Percentiles rank a stretch among this genome's conserved stretches.
phyloP scores from a whole-genome alignment of 1,140 invertebrate genomes.

The Diachasmimorpha longicaudata region DNA sequence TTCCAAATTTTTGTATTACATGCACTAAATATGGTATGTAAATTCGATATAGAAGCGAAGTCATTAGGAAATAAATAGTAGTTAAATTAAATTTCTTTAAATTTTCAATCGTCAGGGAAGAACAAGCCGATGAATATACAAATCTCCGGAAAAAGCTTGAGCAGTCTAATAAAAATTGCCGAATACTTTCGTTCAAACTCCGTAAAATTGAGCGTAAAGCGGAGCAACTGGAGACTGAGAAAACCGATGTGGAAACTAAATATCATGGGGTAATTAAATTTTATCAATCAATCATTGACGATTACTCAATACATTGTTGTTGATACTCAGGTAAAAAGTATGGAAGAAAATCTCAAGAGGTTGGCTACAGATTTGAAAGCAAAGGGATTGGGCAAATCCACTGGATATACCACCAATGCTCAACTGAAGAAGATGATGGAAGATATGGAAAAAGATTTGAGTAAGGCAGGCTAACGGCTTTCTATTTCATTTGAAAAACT shows the following conservation, averaged over 20 bases:
- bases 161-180: conserved; percentile 96
- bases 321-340: conserved; percentile 64
- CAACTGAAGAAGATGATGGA: conserved; percentile 80
- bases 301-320: conserved; percentile 15
- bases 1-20: too few species aligned
- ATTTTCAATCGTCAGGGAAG: conserved; percentile 71
- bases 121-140: conserved; percentile 97
- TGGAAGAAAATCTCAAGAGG: conserved; percentile 67
- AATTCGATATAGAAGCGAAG: too few species aligned
- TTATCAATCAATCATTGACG: conserved; percentile 5
- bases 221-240: conserved; percentile 89
- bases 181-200: conserved; percentile 97
- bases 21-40: too few species aligned
- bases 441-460: conserved; percentile 80
- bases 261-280: conserved; percentile 67
- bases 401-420: conserved; percentile 72
- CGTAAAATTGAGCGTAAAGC: conserved; percentile 92
- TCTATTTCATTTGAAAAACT: conserved; percentile 1
- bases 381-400: conserved; percentile 71
- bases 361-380: conserved; percentile 71
- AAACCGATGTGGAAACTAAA: conserved; percentile 74
- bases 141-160: conserved; percentile 91
- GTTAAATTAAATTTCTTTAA: not conserved
- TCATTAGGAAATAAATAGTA: too few species aligned
- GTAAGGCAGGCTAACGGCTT: conserved; percentile 52